Evolutionary conservation across 1,140 invertebrate species (phyloP).

Genomic region (Himalopsyche phryganea): DNA sequence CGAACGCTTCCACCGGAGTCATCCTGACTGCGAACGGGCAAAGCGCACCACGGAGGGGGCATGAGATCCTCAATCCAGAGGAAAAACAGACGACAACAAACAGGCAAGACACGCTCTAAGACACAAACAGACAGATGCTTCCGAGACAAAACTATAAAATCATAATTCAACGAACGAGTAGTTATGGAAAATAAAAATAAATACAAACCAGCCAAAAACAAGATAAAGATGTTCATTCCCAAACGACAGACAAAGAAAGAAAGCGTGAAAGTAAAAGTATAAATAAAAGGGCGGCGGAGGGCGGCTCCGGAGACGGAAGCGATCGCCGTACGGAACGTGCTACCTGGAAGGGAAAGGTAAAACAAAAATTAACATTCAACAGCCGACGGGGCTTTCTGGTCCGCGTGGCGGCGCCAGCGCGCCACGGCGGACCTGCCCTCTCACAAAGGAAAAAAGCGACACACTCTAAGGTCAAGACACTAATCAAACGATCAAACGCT

Average conservation of each 20-base stretch:
- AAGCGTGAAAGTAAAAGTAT: slow-evolving; percentile 23
- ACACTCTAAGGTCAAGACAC: slow-evolving; percentile 28
- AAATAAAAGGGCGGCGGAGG: no score
- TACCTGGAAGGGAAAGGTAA: slow-evolving; percentile 28
- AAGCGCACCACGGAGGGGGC: slow-evolving; percentile 20
- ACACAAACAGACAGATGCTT: slow-evolving; percentile 10
- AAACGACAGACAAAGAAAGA: slow-evolving; percentile 11
- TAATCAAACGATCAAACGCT: slow-evolving; percentile 20
- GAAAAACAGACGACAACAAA: slow-evolving; percentile 23
- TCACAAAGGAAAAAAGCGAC: slow-evolving; percentile 26
- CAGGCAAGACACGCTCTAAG: slow-evolving; percentile 27
- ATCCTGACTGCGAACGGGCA: slow-evolving; percentile 64
- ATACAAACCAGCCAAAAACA: slow-evolving; percentile 25
- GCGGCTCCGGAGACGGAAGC: slow-evolving; percentile 23
- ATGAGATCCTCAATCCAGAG: slow-evolving; percentile 33
- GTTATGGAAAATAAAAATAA: slow-evolving; percentile 15
- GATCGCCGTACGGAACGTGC: slow-evolving; percentile 15
- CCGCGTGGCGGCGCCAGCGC: background rate
- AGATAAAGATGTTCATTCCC: slow-evolving; percentile 14
- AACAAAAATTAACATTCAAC: slow-evolving; percentile 26
- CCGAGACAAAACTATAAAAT: background rate
- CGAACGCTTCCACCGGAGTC: slow-evolving; percentile 86
- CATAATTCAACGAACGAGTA: slow-evolving; percentile 11
- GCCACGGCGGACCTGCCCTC: background rate
- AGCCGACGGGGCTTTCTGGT: background rate